phyloP scores from a whole-genome alignment of 2,113 vertebrate genomes.

The Malurus alboscapulatus region DNA sequence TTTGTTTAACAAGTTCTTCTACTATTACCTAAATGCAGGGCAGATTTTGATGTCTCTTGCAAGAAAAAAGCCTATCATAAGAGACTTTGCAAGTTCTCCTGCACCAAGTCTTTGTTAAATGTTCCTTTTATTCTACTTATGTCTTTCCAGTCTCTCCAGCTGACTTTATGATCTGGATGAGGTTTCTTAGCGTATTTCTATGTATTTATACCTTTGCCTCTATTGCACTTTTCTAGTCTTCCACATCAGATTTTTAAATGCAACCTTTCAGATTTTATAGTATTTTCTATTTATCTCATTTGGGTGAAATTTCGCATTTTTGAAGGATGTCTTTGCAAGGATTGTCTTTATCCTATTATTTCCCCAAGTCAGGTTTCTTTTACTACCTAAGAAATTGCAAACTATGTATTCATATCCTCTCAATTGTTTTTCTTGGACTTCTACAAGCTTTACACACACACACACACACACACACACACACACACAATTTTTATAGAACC shows the following conservation, averaged over 20 bases:
- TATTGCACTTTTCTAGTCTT: neutral
- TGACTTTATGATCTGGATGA: neutral
- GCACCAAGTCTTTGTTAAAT: neutral
- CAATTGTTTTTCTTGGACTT: neutral
- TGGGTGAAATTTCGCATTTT: neutral
- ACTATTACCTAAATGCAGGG: neutral
- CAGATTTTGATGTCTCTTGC: neutral
- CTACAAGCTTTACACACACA: neutral
- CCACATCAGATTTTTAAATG: neutral
- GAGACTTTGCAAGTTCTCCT: neutral
- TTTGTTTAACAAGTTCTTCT: neutral
- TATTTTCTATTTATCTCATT: neutral
- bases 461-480: rapidly evolving
- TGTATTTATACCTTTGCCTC: neutral
- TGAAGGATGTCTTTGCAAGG: neutral
- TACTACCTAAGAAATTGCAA: neutral
- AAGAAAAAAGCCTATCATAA: neutral
- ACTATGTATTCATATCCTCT: neutral
- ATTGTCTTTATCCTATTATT: neutral
- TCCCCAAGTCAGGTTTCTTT: neutral
- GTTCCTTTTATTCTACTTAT: neutral
- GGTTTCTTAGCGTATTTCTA: neutral
- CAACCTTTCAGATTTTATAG: neutral
- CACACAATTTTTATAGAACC: neutral
- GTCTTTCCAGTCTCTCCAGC: neutral